Percentiles rank a stretch among this genome's conserved stretches.
phyloP scores from a whole-genome alignment of 2,113 vertebrate genomes.

The Aptenodytes forsteri region DNA sequence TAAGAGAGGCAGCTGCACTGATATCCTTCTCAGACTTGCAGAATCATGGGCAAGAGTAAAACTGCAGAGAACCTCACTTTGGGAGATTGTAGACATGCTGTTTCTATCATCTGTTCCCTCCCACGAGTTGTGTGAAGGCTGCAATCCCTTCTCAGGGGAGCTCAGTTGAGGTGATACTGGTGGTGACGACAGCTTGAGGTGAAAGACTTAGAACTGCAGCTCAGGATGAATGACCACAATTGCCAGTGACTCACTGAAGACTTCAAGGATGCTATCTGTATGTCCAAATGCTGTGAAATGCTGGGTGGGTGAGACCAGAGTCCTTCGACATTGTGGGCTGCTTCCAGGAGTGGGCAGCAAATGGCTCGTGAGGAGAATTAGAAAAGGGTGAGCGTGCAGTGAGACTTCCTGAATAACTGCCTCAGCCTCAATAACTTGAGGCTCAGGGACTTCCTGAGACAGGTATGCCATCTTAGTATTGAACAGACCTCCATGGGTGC shows the following conservation, averaged over 20 bases:
- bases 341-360: neutral
- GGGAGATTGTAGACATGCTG: neutral
- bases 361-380: neutral
- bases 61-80: neutral
- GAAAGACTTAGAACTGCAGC: neutral
- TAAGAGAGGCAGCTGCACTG: neutral
- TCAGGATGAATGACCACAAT: neutral
- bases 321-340: neutral
- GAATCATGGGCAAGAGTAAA: neutral
- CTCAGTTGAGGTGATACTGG: neutral
- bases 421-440: neutral
- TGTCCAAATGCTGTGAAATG: neutral
- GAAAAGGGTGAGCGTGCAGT: neutral
- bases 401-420: neutral
- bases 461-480: neutral
- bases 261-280: neutral
- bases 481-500: neutral
- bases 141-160: neutral
- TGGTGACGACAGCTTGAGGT: neutral
- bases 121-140: neutral
- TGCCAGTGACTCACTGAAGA: neutral
- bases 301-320: neutral
- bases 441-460: neutral
- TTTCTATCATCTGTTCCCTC: neutral
- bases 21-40: neutral